phyloP scores from a whole-genome alignment of 2,888 invertebrate species.

The Ectropis crepuscularia region DNA sequence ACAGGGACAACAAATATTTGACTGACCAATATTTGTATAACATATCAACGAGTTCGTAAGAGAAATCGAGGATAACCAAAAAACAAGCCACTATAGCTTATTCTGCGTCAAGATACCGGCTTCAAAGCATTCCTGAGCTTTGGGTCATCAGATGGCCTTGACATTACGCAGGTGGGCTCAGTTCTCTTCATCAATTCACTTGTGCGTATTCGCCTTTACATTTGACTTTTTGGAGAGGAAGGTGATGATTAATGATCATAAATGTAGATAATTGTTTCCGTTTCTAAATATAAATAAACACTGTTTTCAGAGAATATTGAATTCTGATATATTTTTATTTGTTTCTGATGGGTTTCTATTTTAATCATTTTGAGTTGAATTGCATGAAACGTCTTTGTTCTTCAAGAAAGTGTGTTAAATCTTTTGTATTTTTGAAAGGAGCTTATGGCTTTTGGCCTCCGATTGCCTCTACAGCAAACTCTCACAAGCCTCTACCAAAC shows the following conservation, averaged over 20 bases:
- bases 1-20: no score
- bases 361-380: no score
- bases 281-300: no score
- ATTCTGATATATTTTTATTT: no score
- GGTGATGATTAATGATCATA: slow-evolving; percentile 3
- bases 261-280: slow-evolving; percentile 3
- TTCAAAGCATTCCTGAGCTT: slow-evolving; percentile 30
- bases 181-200: slow-evolving; percentile 45
- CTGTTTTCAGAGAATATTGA: no score
- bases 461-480: no score
- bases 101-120: slow-evolving; percentile 16
- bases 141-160: slow-evolving; percentile 40
- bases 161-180: slow-evolving; percentile 39
- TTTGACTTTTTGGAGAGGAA: slow-evolving; percentile 27
- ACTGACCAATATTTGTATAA: background rate
- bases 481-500: no score
- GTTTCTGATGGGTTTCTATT: no score
- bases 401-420: no score
- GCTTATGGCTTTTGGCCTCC: no score
- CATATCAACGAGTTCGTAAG: slow-evolving; percentile 30
- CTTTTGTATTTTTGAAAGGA: no score
- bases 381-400: no score
- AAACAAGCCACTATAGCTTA: slow-evolving; percentile 5
- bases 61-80: slow-evolving; percentile 66
- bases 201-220: slow-evolving; percentile 36